Evolutionary conservation across 2,797 vertebrate genomes (phyloP).

Genomic region (Pterois miles): DNA sequence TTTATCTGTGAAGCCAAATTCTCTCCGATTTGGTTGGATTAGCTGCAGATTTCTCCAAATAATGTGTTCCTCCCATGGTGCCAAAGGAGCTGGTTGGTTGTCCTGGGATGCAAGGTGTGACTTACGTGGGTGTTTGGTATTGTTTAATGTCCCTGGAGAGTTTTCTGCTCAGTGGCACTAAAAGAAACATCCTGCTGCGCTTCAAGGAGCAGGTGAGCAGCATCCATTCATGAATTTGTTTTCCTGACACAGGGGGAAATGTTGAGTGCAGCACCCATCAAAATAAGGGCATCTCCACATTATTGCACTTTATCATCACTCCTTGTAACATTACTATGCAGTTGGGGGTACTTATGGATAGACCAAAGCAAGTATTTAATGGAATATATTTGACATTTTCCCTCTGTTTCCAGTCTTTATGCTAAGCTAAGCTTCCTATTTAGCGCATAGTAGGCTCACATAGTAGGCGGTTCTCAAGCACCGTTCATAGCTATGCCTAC

Average conservation of each 20-base stretch:
- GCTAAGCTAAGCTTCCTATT: not conserved
- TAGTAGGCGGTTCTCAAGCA: no score
- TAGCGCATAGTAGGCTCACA: not conserved
- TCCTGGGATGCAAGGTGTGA: constrained; percentile 12
- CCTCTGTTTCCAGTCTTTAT: no score
- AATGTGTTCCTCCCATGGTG: not conserved
- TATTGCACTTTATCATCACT: not conserved
- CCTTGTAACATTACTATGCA: not conserved
- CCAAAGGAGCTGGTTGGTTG: not conserved
- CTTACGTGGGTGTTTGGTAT: constrained; percentile 12
- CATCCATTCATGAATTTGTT: not conserved
- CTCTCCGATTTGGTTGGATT: not conserved
- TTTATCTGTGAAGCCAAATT: not conserved
- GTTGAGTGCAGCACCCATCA: not conserved
- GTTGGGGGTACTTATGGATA: not conserved
- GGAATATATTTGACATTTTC: not conserved
- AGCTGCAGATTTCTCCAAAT: not conserved
- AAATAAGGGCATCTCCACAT: not conserved
- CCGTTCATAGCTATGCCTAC: no score
- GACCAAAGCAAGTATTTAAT: not conserved
- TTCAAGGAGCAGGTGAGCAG: not conserved
- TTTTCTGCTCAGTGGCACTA: not conserved
- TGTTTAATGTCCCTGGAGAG: constrained; percentile 37
- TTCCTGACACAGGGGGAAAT: not conserved
- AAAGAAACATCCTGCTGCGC: not conserved